Conservation (phyloP, 2,797 vertebrate species). For the Fratercula arctica region DNA sequence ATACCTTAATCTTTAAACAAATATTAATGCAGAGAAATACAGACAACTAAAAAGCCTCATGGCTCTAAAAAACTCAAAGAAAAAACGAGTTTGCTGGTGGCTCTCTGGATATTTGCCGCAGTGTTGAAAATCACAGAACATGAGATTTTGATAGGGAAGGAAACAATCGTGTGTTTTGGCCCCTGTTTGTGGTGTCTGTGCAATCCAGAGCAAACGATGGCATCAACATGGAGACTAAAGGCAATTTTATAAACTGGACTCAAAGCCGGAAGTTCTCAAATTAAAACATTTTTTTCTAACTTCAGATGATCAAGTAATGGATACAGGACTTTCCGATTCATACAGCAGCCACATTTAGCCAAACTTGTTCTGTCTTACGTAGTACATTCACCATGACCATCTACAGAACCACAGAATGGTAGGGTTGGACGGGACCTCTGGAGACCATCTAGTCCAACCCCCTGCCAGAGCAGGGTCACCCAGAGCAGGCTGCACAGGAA, state of each 20-base stretch:
- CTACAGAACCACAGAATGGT: not conserved
- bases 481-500: too few relatives aligned
- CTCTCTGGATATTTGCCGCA: not conserved
- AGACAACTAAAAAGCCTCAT: not conserved
- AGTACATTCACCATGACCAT: not conserved
- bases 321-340: not conserved
- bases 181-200: not conserved
- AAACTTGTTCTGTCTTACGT: not conserved
- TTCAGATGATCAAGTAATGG: not conserved
- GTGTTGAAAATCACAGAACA: not conserved
- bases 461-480: too few relatives aligned
- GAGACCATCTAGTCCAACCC: too few relatives aligned
- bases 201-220: not conserved
- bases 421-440: too few relatives aligned
- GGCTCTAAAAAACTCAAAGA: not conserved
- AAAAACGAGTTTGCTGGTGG: not conserved
- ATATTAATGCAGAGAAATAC: not conserved
- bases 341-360: not conserved
- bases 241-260: not conserved
- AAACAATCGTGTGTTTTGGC: not conserved
- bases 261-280: not conserved
- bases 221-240: not conserved
- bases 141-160: not conserved
- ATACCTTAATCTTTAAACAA: not conserved
- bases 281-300: not conserved